phyloP scores from a whole-genome alignment of 2,888 invertebrate genomes.

The Rotaria macrura region DNA sequence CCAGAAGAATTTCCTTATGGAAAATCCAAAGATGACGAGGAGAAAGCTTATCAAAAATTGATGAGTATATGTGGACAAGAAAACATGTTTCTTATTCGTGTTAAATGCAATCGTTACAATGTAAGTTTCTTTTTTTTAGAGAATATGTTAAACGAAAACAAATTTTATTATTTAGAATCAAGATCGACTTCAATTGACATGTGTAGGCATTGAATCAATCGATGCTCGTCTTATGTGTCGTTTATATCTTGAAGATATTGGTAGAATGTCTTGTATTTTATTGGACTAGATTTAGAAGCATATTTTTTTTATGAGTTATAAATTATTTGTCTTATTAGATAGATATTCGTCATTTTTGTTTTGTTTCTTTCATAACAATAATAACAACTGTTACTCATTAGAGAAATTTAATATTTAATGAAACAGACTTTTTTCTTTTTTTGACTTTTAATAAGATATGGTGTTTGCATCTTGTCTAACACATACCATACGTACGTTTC shows the following conservation, averaged over 20 bases:
- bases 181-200: slow-evolving; percentile 3
- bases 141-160: neutral
- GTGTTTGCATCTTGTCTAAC: neutral
- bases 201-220: neutral
- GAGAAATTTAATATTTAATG: neutral
- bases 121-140: neutral
- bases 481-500: neutral
- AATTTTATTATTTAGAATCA: neutral
- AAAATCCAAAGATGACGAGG: neutral
- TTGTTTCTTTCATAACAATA: neutral
- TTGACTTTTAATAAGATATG: neutral
- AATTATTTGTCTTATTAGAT: neutral
- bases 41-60: neutral
- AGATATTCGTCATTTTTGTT: neutral
- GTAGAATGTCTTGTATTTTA: neutral
- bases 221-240: neutral
- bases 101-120: neutral
- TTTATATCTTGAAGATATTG: neutral
- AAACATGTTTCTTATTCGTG: neutral
- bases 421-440: neutral
- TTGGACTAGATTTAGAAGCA: neutral
- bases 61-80: neutral
- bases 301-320: neutral
- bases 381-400: neutral
- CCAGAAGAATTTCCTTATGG: neutral